Evolutionary conservation across 2,888 invertebrate species (phyloP).

Genomic region (Netelia melanura): DNA sequence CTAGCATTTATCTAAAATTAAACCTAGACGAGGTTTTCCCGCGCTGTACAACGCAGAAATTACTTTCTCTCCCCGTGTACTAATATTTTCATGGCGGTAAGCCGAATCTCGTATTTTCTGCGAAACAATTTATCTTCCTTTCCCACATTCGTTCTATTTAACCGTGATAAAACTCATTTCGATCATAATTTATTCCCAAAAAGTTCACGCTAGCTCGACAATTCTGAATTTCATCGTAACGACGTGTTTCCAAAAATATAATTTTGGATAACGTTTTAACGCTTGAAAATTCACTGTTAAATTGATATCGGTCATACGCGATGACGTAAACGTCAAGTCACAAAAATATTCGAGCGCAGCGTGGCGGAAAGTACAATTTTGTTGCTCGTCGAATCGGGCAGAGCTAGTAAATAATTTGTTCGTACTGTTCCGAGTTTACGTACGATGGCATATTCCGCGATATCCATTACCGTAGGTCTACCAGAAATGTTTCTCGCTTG

Average conservation of each 20-base stretch:
- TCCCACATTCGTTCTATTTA: not conserved
- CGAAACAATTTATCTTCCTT: not conserved
- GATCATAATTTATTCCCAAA: not conserved
- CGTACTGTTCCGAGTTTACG: too few species aligned
- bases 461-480: constrained; percentile 69
- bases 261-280: not conserved
- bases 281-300: too few species aligned
- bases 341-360: too few species aligned
- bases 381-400: too few species aligned
- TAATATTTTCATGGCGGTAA: too few species aligned
- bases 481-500: constrained; percentile 81
- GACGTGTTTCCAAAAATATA: not conserved
- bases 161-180: not conserved
- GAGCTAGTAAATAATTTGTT: too few species aligned
- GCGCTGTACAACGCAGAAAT: not conserved
- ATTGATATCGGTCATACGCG: too few species aligned
- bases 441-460: not conserved
- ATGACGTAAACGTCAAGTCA: too few species aligned
- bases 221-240: constrained; percentile 18
- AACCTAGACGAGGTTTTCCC: not conserved
- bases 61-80: not conserved
- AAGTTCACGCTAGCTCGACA: not conserved
- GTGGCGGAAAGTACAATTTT: too few species aligned
- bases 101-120: not conserved
- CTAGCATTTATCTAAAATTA: constrained; percentile 28